A percentile compares a stretch with the other conserved stretches of the same genome.
Evolutionary conservation across 2,888 invertebrate species (phyloP).

Genomic region (Piscicola geometra): DNA sequence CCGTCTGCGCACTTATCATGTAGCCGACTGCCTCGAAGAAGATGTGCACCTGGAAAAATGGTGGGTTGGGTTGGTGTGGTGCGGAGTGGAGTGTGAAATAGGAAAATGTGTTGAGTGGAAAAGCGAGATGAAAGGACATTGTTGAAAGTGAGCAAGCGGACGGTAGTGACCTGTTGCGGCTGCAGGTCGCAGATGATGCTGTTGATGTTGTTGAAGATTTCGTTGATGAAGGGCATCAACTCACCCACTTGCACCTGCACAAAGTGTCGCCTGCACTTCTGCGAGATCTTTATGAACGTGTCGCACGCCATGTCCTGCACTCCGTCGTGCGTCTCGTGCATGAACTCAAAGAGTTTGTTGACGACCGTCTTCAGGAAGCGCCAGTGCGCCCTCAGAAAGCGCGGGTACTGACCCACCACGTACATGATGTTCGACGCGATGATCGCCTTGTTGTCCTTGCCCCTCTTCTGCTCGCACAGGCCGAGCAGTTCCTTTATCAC

Average conservation of each 20-base stretch:
- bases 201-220: conserved; percentile 90
- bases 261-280: conserved; percentile 96
- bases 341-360: conserved; percentile 98
- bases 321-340: conserved; percentile 99
- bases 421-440: conserved; percentile 99
- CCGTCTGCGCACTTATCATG: conserved; percentile 94
- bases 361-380: conserved; percentile 99
- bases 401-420: conserved; percentile 97
- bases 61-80: too few species aligned
- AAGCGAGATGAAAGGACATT: too few species aligned
- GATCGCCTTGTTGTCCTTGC: conserved; percentile 99
- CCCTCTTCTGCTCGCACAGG: conserved; percentile 86
- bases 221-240: conserved; percentile 94
- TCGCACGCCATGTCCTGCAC: conserved; percentile 99
- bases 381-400: conserved; percentile 98
- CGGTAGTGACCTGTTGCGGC: conserved; percentile 83
- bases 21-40: conserved; percentile 99
- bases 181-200: conserved; percentile 97
- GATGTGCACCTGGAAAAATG: conserved; percentile 71
- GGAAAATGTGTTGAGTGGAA: too few species aligned
- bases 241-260: conserved; percentile 91
- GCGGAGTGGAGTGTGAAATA: too few species aligned
- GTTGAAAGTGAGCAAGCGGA: too few species aligned
- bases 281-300: conserved; percentile 98
- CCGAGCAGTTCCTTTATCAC: conserved; percentile 91